phyloP scores from a whole-genome alignment of 2,113 vertebrate species.

The Cardinalis cardinalis region DNA sequence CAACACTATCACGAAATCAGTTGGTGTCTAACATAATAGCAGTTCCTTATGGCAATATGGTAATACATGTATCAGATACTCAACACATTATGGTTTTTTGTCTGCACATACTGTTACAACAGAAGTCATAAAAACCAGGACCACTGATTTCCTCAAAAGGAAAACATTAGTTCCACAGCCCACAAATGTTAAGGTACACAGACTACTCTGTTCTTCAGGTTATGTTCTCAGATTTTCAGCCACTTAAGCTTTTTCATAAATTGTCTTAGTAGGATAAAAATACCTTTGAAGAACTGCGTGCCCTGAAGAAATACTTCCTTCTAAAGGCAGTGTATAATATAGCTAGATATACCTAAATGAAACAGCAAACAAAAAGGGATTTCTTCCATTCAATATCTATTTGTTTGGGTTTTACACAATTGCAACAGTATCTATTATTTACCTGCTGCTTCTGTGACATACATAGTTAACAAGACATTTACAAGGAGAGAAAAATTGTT shows the following conservation, averaged over 20 bases:
- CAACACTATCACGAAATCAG: slow-evolving; percentile 80
- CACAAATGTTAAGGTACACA: not conserved
- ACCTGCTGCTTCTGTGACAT: not conserved
- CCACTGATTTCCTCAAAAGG: slow-evolving; percentile 13
- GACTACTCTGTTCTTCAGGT: not conserved
- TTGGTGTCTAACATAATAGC: slow-evolving; percentile 77
- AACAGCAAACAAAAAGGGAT: not conserved
- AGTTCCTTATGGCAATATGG: slow-evolving; percentile 77
- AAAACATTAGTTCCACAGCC: slow-evolving; percentile 4
- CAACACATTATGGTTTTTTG: slow-evolving; percentile 72
- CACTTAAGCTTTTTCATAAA: not conserved
- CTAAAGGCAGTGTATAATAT: not conserved
- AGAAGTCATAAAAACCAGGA: slow-evolving; percentile 31
- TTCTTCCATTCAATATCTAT: not conserved
- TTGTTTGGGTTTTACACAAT: not conserved
- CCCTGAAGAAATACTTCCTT: not conserved
- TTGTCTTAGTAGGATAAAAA: not conserved
- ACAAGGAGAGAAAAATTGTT: not conserved
- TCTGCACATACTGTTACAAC: slow-evolving; percentile 68
- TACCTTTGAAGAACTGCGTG: not conserved
- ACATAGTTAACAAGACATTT: not conserved
- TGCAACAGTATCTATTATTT: not conserved
- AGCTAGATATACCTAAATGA: not conserved
- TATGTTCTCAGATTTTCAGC: not conserved
- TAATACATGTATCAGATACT: slow-evolving; percentile 74